Evolutionary conservation across 1,140 invertebrate genomes (phyloP), one percentile per base, ranked within the genome.

Genomic region (Pseudoatta argentina): DNA sequence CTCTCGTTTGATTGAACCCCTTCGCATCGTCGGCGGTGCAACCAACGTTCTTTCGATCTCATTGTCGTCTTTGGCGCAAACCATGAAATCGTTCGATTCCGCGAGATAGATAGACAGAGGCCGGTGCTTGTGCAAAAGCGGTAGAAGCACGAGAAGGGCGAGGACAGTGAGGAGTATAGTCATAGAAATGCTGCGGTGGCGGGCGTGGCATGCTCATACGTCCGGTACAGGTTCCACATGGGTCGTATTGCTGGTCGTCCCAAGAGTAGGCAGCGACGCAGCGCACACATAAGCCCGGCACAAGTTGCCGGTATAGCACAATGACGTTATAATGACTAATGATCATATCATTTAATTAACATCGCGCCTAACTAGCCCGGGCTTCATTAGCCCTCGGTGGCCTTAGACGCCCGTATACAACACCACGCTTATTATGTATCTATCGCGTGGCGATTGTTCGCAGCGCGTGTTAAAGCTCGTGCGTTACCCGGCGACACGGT

Each of bases 281-380:
- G 78, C 44, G 64, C 63, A 55, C 72, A 78, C 79, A 78, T 51
- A 53, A 71, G 82, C 79, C 59, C 34, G 73, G 39, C 48, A 78
- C 90, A 91, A 91, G 77, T 89, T 76, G 87, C 88, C 87, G 88
- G 89, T 89, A 16, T 39, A 89, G 93, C 93, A 94, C 93, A 94
- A 95, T 94, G 92, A 94, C 92, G 92, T 92, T 92, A 93, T 93
- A 94, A 94, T 94, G 94, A 95, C 95, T 94, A 95, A 95, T 95
- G 94, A 95, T 95, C 91, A 93, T 95, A 95, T 95, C 94, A 95
- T 95, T 95, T 95, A 95, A 95, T 95, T 95, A 95, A 95, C 94
- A 95, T 94, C 94, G 91, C 93, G 93, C 92, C 92, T 93, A 95
- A 94, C 92, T 93, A 93, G 91, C 91, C 91, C 91, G 90, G 86